Percentiles rank a stretch among this genome's conserved stretches.
Conservation (phyloP, 2,113 vertebrate genomes). For the Tenebrosternarchus preto region DNA sequence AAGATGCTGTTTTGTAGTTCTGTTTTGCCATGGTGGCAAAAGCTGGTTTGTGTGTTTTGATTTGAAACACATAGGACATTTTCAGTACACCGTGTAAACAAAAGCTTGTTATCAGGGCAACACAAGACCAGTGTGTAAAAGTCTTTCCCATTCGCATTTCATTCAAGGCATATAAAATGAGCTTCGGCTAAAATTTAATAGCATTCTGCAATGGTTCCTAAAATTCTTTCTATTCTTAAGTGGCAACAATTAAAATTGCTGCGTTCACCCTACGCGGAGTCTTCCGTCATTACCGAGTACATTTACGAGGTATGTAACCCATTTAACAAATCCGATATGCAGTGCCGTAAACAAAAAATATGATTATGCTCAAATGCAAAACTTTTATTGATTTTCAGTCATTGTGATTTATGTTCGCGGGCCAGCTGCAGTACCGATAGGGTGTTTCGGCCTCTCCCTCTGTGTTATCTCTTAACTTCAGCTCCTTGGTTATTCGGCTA, state of each 20-base stretch:
- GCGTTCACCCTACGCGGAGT: background rate
- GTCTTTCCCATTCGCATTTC: background rate
- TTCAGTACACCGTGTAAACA: background rate
- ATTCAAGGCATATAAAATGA: background rate
- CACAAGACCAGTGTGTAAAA: background rate
- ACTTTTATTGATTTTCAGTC: constrained; percentile 34
- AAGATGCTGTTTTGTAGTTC: background rate
- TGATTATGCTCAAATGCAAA: constrained; percentile 36
- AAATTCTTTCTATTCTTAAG: background rate
- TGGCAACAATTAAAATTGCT: background rate
- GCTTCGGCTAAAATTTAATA: background rate
- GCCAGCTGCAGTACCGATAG: constrained; percentile 31
- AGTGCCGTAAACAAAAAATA: constrained; percentile 31
- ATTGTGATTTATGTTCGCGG: constrained; percentile 33
- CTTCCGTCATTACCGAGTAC: constrained; percentile 4
- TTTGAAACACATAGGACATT: background rate
- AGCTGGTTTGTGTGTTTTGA: background rate
- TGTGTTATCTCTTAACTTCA: constrained; percentile 44
- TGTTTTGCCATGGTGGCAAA: background rate
- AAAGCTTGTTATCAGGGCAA: constrained; percentile 1
- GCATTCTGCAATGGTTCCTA: background rate
- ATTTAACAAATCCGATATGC: constrained; percentile 22
- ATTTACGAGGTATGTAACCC: constrained; percentile 10
- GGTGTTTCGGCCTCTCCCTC: constrained; percentile 33
- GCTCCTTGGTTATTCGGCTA: constrained; percentile 51